Evolutionary conservation across 1,140 invertebrate species (phyloP), one percentile per base, ranked within the genome.

Genomic region (Agrilus planipennis): DNA sequence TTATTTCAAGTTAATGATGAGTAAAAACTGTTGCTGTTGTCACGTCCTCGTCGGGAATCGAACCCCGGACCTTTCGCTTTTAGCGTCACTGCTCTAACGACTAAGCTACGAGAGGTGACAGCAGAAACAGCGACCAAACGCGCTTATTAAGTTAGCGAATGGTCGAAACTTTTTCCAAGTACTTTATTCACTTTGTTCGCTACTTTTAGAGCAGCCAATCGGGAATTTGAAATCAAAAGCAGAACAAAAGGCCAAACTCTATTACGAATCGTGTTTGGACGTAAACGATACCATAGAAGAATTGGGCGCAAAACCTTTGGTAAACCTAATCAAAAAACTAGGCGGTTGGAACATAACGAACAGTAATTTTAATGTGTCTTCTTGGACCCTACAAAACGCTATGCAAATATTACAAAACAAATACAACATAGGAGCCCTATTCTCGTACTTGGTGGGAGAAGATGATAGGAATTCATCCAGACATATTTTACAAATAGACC

Each of bases 221-320:
- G 60, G 58, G 9, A 69, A 70, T n/a, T 65, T 76, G 48, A 76
- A 75, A 50, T 85, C 81, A 28, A 73, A 79, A 47, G 84, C 91
- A 0, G 90, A 96, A 58, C 70, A 71, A 29, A 96, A 95, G 64
- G 89, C 90, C 0, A 81, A 88, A 53, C 64, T 80, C 2, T 97
- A 94, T 63, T 98, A 92, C 62, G 68, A 80, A 42, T 92, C 92
- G 0, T 98, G 93, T 58, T 76, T 96, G 71, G 92, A 97, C 61
- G 72, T 72, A 1, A 92, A 94, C 51, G 89, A 91, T 54, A 92
- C 84, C 0, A 82, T 94, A 35, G 91, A 95, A 66, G 65, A 73
- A 28, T 57, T 86, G 5, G 86, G 86, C 0, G 75, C 79, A 2
- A 70, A 81, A 49, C 93, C 93, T 0, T 72, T 97, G 61, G 54